A percentile compares a stretch with the other conserved stretches of the same genome.
These are phyloP conservation scores for Jacana jacana DNA, from an alignment of 2,113 vertebrate species.

Conservation along the genomic window DNA sequence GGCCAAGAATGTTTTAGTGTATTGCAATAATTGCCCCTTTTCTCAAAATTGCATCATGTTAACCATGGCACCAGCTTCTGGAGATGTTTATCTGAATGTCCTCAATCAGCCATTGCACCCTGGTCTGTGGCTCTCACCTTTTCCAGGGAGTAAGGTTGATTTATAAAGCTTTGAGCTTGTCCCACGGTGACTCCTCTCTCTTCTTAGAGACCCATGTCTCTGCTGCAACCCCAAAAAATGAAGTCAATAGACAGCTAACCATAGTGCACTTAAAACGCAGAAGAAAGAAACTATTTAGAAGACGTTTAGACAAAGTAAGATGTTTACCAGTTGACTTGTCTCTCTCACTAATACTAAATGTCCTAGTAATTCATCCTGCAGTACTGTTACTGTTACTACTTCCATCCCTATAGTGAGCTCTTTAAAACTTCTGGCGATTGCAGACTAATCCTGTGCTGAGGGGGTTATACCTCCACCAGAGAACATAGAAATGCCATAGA, in stretches of 20 bases:
- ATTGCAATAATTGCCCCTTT: neutral
- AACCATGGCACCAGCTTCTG: neutral
- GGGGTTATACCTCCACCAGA: neutral
- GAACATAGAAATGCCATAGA: neutral
- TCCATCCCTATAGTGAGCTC: neutral
- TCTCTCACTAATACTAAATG: neutral
- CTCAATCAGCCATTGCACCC: neutral
- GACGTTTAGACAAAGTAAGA: neutral
- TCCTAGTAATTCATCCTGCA: neutral
- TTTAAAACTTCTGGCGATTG: neutral
- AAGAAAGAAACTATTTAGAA: neutral
- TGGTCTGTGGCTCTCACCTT: neutral
- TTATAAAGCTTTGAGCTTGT: neutral
- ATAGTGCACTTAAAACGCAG: fast-evolving
- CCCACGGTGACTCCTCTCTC: neutral
- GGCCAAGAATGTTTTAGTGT: neutral
- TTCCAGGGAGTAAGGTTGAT: neutral
- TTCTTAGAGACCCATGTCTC: neutral
- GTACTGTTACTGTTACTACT: neutral
- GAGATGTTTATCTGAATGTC: neutral
- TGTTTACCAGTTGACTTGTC: neutral
- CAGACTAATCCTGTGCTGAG: neutral
- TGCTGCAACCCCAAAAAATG: neutral
- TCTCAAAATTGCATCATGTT: neutral
- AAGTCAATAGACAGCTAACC: neutral